phyloP scores from a whole-genome alignment of 2,888 invertebrate genomes.

The Zaprionus bogoriensis region DNA sequence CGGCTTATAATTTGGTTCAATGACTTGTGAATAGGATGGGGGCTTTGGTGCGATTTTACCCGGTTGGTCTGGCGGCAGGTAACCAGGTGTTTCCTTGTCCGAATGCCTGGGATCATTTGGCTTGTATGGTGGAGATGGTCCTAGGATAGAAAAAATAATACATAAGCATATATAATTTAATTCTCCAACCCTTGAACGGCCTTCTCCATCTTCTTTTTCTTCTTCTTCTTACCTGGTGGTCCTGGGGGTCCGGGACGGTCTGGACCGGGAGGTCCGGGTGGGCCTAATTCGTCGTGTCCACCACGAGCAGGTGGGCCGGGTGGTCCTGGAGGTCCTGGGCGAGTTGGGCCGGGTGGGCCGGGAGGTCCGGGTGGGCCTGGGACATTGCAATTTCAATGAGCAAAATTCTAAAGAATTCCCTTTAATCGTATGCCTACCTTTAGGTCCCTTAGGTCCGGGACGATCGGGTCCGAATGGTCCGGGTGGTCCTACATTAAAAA shows the following conservation, averaged over 20 bases:
- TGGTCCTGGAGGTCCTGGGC: slow-evolving; percentile 39
- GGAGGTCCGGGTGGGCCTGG: slow-evolving; percentile 33
- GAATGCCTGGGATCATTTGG: slow-evolving; percentile 76
- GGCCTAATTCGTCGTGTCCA: slow-evolving; percentile 48
- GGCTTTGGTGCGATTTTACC: slow-evolving; percentile 83
- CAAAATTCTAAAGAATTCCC: too few relatives aligned
- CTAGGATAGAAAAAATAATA: slow-evolving; percentile 9
- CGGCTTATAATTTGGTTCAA: slow-evolving; percentile 58
- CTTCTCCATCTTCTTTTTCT: too few relatives aligned
- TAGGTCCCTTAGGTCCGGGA: slow-evolving; percentile 40
- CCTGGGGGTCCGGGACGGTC: slow-evolving; percentile 45
- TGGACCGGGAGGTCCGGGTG: slow-evolving; percentile 53
- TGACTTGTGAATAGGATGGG: slow-evolving; percentile 63
- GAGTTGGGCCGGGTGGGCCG: slow-evolving; percentile 71
- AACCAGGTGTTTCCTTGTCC: slow-evolving; percentile 77
- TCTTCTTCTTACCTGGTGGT: slow-evolving; percentile 30
- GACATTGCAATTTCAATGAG: background rate
- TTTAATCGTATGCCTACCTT: background rate
- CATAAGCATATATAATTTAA: background rate
- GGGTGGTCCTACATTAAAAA: slow-evolving; percentile 31
- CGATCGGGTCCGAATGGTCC: slow-evolving; percentile 48
- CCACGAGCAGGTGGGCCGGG: slow-evolving; percentile 55
- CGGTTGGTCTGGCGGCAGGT: slow-evolving; percentile 83
- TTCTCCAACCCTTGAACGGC: too few relatives aligned
- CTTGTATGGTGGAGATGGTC: slow-evolving; percentile 44